These are phyloP conservation scores for Phyllopteryx taeniolatus DNA, from an alignment of 2,113 vertebrate species.

Conservation along the genomic window DNA sequence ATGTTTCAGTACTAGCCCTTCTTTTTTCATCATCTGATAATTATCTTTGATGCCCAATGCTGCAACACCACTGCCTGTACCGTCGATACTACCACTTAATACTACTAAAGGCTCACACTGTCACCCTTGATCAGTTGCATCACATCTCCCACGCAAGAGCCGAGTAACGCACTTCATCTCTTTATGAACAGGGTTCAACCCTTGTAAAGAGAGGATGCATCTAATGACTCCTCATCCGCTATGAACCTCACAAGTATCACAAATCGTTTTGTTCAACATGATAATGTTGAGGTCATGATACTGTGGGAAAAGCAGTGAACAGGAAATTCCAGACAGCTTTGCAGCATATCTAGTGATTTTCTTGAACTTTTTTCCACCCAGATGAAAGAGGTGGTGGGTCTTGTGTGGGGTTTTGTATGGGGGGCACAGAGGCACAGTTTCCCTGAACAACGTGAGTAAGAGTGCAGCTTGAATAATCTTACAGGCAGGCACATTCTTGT, in stretches of 20 bases:
- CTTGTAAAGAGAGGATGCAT: not conserved
- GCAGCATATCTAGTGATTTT: slow-evolving; percentile 22
- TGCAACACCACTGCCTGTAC: not conserved
- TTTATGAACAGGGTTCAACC: not conserved
- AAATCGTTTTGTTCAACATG: not conserved
- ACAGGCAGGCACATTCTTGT: slow-evolving; percentile 52
- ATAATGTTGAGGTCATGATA: slow-evolving; percentile 28
- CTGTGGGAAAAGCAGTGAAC: slow-evolving; percentile 43
- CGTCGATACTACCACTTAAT: not conserved
- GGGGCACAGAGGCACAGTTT: slow-evolving; percentile 19
- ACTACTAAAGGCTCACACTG: not conserved
- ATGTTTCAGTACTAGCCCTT: not conserved
- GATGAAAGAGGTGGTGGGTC: not conserved
- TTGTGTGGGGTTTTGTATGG: not conserved
- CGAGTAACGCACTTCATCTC: not conserved
- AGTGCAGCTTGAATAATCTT: slow-evolving; percentile 22
- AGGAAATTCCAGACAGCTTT: slow-evolving; percentile 50
- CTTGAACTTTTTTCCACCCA: slow-evolving; percentile 13
- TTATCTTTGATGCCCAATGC: not conserved
- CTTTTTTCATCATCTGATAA: not conserved
- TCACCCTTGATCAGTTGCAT: not conserved
- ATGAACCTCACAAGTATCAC: not conserved
- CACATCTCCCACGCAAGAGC: not conserved
- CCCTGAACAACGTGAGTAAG: slow-evolving; percentile 51
- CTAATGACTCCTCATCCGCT: slow-evolving; percentile 10